phyloP scores from a whole-genome alignment of 2,113 vertebrate species.

The Perca schrenkii region DNA sequence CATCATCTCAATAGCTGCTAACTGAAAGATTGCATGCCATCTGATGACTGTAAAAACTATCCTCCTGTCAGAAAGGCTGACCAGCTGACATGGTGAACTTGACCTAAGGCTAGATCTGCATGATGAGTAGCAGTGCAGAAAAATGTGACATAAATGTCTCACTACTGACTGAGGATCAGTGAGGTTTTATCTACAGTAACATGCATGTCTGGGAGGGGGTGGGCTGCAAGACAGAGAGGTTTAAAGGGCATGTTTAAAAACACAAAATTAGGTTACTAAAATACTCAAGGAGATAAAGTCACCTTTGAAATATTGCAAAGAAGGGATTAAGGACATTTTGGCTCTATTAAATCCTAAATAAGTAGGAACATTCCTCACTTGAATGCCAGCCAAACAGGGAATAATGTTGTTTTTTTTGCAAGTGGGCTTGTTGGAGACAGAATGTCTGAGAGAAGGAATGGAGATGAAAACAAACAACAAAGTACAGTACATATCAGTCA shows the following conservation, averaged over 20 bases:
- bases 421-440: slow-evolving; percentile 69
- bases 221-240: slow-evolving; percentile 73
- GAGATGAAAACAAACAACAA: slow-evolving; percentile 39
- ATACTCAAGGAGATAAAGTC: slow-evolving; percentile 19
- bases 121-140: slow-evolving; percentile 30
- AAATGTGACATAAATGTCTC: background rate
- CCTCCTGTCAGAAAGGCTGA: background rate
- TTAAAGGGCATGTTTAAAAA: slow-evolving; percentile 47
- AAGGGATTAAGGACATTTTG: slow-evolving; percentile 41
- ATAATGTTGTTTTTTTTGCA: slow-evolving; percentile 74
- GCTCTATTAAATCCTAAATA: slow-evolving; percentile 40
- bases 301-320: slow-evolving; percentile 31
- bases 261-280: background rate
- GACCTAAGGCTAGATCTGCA: slow-evolving; percentile 30
- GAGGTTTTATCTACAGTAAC: slow-evolving; percentile 48
- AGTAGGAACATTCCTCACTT: slow-evolving; percentile 20
- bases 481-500: slow-evolving; percentile 42
- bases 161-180: slow-evolving; percentile 20
- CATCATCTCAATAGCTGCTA: background rate
- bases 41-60: background rate
- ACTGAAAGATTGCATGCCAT: background rate
- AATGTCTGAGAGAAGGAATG: slow-evolving; percentile 30
- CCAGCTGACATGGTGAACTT: slow-evolving; percentile 22
- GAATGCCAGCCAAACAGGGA: slow-evolving; percentile 38
- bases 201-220: slow-evolving; percentile 52